Conservation (phyloP, 2,113 vertebrate genomes). For the Choloepus hoffmanni region DNA sequence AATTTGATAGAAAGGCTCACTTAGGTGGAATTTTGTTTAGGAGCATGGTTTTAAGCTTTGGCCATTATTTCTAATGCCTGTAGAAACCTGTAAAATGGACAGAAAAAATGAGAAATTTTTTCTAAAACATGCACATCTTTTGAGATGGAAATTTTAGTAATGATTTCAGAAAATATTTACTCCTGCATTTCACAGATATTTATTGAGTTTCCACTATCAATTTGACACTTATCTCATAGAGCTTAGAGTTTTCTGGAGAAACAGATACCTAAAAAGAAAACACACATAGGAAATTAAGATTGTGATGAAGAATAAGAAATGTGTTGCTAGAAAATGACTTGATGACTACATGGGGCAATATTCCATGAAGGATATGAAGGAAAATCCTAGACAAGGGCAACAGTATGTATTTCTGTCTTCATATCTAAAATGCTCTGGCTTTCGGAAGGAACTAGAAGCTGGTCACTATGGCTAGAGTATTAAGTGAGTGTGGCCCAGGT, state of each 20-base stretch:
- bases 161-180: not conserved
- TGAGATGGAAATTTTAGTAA: conserved; percentile 20
- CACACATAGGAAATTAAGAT: not conserved
- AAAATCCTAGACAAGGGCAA: not conserved
- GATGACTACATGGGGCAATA: not conserved
- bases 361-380: not conserved
- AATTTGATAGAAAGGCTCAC: not conserved
- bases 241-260: not conserved
- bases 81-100: not conserved
- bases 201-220: not conserved
- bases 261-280: not conserved
- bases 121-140: not conserved
- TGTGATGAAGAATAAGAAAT: not conserved
- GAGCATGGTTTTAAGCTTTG: not conserved
- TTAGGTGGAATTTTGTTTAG: not conserved
- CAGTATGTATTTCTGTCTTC: rapidly evolving
- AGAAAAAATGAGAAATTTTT: not conserved
- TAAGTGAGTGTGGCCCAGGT: not conserved
- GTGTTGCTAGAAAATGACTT: not conserved
- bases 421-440: not conserved
- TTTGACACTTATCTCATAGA: not conserved
- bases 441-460: not conserved
- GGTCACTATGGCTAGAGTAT: not conserved
- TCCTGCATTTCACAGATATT: not conserved
- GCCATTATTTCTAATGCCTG: not conserved